phyloP scores from a whole-genome alignment of 2,113 vertebrate species.

The Ameiurus melas region DNA sequence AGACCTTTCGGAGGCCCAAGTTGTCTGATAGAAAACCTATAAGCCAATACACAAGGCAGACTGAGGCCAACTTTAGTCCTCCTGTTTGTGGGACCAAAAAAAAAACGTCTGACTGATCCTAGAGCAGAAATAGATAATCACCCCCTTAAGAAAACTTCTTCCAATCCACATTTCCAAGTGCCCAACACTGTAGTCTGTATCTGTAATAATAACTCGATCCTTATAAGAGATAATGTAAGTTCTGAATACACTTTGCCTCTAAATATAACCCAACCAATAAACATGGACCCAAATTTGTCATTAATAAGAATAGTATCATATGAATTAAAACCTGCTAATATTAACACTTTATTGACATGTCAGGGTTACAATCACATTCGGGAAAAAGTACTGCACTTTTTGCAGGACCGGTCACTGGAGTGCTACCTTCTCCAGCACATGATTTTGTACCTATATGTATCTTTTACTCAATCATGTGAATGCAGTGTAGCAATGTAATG shows the following conservation, averaged over 20 bases:
- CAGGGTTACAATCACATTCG: background rate
- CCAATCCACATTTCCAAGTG: slow-evolving; percentile 74
- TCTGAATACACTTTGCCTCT: slow-evolving; percentile 11
- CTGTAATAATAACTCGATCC: slow-evolving; percentile 66
- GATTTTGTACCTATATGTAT: background rate
- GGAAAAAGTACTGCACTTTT: background rate
- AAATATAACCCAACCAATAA: background rate
- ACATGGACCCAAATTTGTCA: background rate
- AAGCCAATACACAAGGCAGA: slow-evolving; percentile 59
- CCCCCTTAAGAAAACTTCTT: slow-evolving; percentile 70
- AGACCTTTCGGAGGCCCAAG: slow-evolving; percentile 26
- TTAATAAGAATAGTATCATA: background rate
- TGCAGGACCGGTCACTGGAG: background rate
- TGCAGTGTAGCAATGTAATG: background rate
- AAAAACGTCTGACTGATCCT: slow-evolving; percentile 67
- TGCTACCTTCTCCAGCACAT: background rate
- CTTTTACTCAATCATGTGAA: background rate
- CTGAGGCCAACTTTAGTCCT: slow-evolving; percentile 46
- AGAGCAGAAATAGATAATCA: slow-evolving; percentile 71
- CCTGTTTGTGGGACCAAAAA: slow-evolving; percentile 62
- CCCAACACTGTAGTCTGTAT: slow-evolving; percentile 61
- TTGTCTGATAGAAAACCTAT: slow-evolving; percentile 52
- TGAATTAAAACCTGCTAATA: background rate
- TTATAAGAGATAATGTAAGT: slow-evolving; percentile 33
- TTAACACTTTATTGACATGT: background rate